phyloP scores from a whole-genome alignment of 1,140 invertebrate genomes.

The Trichomalopsis sarcophagae region DNA sequence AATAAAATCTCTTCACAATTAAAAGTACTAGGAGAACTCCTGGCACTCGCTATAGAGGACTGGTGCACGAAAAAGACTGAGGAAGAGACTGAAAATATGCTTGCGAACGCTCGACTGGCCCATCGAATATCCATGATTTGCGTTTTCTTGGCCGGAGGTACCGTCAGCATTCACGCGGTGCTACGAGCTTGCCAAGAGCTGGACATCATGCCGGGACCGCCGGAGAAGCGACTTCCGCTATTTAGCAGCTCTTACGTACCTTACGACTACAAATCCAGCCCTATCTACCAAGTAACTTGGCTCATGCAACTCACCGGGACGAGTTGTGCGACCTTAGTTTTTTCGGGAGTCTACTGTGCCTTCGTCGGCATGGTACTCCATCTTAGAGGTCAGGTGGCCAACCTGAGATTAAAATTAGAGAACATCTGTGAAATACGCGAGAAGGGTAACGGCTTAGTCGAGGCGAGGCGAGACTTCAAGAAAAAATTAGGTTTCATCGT shows the following conservation, averaged over 20 bases:
- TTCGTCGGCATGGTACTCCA: conserved; percentile 44
- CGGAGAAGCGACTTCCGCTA: conserved; percentile 12
- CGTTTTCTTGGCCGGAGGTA: background rate
- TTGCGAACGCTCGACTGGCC: background rate
- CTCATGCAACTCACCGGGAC: conserved; percentile 23
- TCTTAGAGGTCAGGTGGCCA: conserved; percentile 22
- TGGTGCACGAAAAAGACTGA: background rate
- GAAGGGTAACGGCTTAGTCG: too few species aligned
- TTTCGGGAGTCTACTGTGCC: conserved; percentile 18
- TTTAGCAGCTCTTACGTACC: conserved; percentile 37
- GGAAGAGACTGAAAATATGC: conserved; percentile 24
- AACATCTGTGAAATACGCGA: too few species aligned
- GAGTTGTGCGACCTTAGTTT: conserved; percentile 1
- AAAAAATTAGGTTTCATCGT: background rate
- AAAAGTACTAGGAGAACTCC: conserved; percentile 3
- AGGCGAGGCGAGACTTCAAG: background rate
- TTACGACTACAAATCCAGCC: conserved; percentile 27
- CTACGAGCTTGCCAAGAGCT: conserved; percentile 33
- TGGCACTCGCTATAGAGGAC: conserved; percentile 8
- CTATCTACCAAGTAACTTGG: conserved; percentile 40
- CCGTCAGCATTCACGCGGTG: background rate
- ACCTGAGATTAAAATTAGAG: conserved; percentile 15
- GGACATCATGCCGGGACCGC: background rate
- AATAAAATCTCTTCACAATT: background rate
- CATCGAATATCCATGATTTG: conserved; percentile 19